phyloP scores from a whole-genome alignment of 37 sponge, comb jelly and placozoan species.

The Aplysina aerophoba region DNA sequence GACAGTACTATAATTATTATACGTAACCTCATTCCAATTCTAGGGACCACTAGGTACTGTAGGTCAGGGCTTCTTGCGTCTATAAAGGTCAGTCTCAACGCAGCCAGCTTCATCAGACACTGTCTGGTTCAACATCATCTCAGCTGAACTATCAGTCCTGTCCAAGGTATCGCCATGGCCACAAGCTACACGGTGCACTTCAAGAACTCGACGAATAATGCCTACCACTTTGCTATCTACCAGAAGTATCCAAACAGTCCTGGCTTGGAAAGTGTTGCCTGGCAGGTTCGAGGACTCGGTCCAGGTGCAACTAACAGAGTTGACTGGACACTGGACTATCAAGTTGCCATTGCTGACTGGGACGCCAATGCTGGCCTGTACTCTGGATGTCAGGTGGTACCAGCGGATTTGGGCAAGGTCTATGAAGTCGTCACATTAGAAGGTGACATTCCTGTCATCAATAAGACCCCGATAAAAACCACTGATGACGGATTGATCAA shows the following conservation, averaged over 20 bases:
- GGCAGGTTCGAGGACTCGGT: not conserved
- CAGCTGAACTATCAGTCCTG: too few relatives aligned
- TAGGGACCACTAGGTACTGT: too few relatives aligned
- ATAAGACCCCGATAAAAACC: not conserved
- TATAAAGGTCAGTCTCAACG: too few relatives aligned
- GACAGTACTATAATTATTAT: too few relatives aligned
- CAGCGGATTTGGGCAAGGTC: not conserved
- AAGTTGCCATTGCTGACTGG: constrained; percentile 1
- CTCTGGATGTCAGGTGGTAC: not conserved
- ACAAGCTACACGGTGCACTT: too few relatives aligned
- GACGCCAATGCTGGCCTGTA: not conserved
- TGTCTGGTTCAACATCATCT: too few relatives aligned
- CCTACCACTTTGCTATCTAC: not conserved
- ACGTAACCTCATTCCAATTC: too few relatives aligned
- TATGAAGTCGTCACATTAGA: not conserved
- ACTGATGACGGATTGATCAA: not conserved
- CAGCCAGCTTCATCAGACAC: too few relatives aligned
- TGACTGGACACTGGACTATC: not conserved
- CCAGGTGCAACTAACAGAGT: not conserved
- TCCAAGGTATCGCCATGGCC: too few relatives aligned
- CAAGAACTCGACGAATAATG: too few relatives aligned
- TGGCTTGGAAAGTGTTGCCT: constrained; percentile 22
- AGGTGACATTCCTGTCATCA: constrained; percentile 6
- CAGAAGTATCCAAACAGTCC: constrained; percentile 1
- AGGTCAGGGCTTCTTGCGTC: too few relatives aligned